Conservation (phyloP, 2,797 vertebrate species). For the Sandelia bainsii region DNA sequence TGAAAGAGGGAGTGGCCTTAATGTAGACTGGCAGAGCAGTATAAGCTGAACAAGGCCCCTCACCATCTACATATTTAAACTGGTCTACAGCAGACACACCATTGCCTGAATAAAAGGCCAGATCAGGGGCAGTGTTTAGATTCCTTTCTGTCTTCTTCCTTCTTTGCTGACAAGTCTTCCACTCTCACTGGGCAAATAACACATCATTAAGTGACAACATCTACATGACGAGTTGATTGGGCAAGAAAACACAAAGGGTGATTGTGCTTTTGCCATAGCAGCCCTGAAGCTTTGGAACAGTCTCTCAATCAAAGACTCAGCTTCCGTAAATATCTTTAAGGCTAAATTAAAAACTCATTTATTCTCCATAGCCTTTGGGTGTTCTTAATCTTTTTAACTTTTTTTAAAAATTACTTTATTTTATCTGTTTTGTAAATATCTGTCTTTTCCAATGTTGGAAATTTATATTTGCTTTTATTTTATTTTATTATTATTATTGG, state of each 20-base stretch:
- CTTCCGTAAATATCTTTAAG: too few species aligned
- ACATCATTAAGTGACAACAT: slow-evolving; percentile 74
- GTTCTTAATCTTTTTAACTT: too few species aligned
- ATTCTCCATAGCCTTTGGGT: too few species aligned
- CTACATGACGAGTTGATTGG: slow-evolving; percentile 65
- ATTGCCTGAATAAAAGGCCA: slow-evolving; percentile 48
- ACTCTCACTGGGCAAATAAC: slow-evolving; percentile 71
- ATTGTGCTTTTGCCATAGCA: too few species aligned
- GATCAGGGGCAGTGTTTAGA: background rate
- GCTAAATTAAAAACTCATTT: too few species aligned
- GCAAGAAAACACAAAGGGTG: slow-evolving; percentile 36
- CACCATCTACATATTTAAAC: slow-evolving; percentile 44
- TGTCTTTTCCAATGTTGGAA: too few species aligned
- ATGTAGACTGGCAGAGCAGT: slow-evolving; percentile 14
- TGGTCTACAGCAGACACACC: slow-evolving; percentile 39
- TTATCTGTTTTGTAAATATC: too few species aligned
- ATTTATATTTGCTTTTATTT: too few species aligned
- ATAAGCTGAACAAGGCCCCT: slow-evolving; percentile 17
- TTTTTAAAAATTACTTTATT: too few species aligned
- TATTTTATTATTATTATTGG: too few species aligned
- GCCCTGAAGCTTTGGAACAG: too few species aligned
- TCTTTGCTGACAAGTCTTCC: slow-evolving; percentile 61
- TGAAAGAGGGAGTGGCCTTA: background rate
- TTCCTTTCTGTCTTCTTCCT: slow-evolving; percentile 38
- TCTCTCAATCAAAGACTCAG: too few species aligned